Evolutionary conservation across 2,113 vertebrate species (phyloP).

Genomic region (Ophiodon elongatus): DNA sequence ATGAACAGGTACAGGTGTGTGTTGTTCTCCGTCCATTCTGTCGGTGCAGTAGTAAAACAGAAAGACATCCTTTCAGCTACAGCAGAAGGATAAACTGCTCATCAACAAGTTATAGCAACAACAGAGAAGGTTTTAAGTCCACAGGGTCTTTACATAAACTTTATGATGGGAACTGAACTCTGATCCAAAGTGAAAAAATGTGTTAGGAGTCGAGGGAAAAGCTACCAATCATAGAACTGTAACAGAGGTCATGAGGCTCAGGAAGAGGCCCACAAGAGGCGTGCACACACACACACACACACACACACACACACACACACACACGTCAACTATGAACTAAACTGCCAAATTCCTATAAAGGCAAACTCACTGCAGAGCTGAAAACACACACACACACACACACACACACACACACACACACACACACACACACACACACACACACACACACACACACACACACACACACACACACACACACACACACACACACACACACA

Average conservation of each 20-base stretch:
- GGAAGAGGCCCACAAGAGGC: slow-evolving; percentile 23
- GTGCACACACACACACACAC: too few relatives aligned
- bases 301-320: slow-evolving; percentile 15
- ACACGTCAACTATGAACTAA: too few relatives aligned
- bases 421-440: too few relatives aligned
- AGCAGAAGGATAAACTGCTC: background rate
- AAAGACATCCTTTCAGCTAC: background rate
- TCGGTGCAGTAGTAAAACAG: background rate
- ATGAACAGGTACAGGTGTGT: background rate
- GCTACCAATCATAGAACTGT: slow-evolving; percentile 48
- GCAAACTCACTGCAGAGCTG: slow-evolving; percentile 55
- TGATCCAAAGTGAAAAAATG: slow-evolving; percentile 46
- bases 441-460: background rate
- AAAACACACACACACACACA: slow-evolving; percentile 32
- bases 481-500: background rate
- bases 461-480: background rate
- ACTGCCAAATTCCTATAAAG: slow-evolving; percentile 65
- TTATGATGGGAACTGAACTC: slow-evolving; percentile 33
- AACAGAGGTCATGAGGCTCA: slow-evolving; percentile 50
- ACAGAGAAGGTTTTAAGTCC: background rate
- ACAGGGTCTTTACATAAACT: background rate
- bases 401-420: background rate
- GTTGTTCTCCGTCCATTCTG: background rate
- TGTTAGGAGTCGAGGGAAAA: slow-evolving; percentile 32
- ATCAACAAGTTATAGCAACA: background rate